A percentile compares a stretch with the other conserved stretches of the same genome.
Conservation (phyloP, 1,140 invertebrate species). For the Zaprionus inermis region DNA sequence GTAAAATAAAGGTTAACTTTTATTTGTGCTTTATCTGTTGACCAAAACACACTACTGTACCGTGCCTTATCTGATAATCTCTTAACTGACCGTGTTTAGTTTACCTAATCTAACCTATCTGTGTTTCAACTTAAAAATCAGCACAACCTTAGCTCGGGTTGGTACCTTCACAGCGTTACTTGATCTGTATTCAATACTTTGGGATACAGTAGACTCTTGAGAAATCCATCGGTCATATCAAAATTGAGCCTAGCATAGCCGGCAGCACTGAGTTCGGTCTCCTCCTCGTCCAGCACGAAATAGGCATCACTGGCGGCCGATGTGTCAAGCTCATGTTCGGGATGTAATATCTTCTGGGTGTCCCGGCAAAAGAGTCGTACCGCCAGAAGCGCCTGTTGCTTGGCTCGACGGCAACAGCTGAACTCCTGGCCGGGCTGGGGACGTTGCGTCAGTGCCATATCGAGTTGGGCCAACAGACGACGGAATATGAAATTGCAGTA, state of each 20-base stretch:
- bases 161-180: constrained; percentile 6
- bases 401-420: constrained; percentile 11
- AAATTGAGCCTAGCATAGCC: constrained; percentile 40
- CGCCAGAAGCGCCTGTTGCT: constrained; percentile 12
- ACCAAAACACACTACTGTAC: background rate
- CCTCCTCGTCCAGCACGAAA: constrained; percentile 49
- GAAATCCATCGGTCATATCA: constrained; percentile 46
- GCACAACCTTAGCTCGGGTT: background rate
- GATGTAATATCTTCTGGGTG: constrained; percentile 49
- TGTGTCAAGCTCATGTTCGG: constrained; percentile 34
- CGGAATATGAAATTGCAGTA: constrained; percentile 58
- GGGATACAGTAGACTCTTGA: constrained; percentile 47
- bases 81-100: background rate
- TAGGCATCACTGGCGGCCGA: constrained; percentile 37
- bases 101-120: background rate
- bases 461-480: constrained; percentile 45
- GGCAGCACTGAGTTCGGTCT: constrained; percentile 23
- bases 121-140: background rate
- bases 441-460: constrained; percentile 8
- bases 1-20: constrained; percentile 1
- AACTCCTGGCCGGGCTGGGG: constrained; percentile 14
- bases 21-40: background rate
- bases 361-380: constrained; percentile 50
- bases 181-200: constrained; percentile 17
- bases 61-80: background rate